A percentile compares a stretch with the other conserved stretches of the same genome.
Evolutionary conservation across 2,888 invertebrate species (phyloP).

Genomic region (Nymphalis polychloros): DNA sequence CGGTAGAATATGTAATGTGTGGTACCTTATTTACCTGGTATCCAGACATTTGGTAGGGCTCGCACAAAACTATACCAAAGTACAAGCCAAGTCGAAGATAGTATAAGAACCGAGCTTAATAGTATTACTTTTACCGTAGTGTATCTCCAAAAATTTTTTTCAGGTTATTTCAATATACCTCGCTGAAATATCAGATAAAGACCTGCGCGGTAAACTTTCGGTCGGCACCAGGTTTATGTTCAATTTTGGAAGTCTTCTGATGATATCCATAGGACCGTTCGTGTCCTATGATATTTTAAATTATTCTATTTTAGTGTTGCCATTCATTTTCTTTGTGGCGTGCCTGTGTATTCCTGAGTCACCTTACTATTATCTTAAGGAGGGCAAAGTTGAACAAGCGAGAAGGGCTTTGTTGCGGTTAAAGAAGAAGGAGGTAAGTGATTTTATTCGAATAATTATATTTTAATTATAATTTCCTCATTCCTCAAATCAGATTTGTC

Average conservation of each 20-base stretch:
- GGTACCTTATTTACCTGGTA: too few relatives aligned
- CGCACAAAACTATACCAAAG: too few relatives aligned
- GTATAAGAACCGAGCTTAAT: too few relatives aligned
- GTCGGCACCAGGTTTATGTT: slow-evolving; percentile 58
- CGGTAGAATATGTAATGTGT: too few relatives aligned
- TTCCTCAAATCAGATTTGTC: too few relatives aligned
- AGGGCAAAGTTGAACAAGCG: slow-evolving; percentile 69
- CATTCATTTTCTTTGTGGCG: slow-evolving; percentile 67
- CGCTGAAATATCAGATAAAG: slow-evolving; percentile 71
- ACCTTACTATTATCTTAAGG: slow-evolving; percentile 81
- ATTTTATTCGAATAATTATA: background rate
- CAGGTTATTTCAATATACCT: slow-evolving; percentile 69
- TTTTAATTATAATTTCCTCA: too few relatives aligned
- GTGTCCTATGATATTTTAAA: slow-evolving; percentile 62
- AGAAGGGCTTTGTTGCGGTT: slow-evolving; percentile 62
- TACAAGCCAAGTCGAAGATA: too few relatives aligned
- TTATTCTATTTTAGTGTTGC: slow-evolving; percentile 67
- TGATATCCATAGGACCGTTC: slow-evolving; percentile 66
- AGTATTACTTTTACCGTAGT: too few relatives aligned
- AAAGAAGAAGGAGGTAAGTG: slow-evolving; percentile 55
- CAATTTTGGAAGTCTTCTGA: slow-evolving; percentile 64
- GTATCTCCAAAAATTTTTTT: too few relatives aligned
- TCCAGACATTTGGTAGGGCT: too few relatives aligned
- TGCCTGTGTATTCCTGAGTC: slow-evolving; percentile 83
- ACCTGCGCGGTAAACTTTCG: slow-evolving; percentile 63